These are phyloP conservation scores for Lanius collurio DNA, from an alignment of 2,113 vertebrate genomes.

Conservation along the genomic window DNA sequence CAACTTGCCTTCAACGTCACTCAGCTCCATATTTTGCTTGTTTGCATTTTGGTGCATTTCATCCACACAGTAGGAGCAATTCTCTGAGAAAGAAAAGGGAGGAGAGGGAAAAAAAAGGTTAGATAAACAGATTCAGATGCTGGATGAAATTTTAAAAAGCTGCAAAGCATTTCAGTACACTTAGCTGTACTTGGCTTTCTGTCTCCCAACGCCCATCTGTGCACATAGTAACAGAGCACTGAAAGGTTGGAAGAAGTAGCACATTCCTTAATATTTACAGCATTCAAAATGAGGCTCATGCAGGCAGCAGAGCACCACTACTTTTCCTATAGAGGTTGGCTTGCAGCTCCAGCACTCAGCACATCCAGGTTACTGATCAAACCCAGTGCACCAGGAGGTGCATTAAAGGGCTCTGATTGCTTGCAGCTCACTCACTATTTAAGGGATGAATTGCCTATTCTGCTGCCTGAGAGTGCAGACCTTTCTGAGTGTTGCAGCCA, in stretches of 20 bases:
- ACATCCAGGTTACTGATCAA: background rate
- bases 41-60: constrained; percentile 61
- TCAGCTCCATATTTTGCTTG: constrained; percentile 32
- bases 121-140: constrained; percentile 64
- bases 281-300: background rate
- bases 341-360: background rate
- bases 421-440: background rate
- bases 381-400: background rate
- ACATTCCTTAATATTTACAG: constrained; percentile 62
- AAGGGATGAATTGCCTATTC: background rate
- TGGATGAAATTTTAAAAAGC: constrained; percentile 58
- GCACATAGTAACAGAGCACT: background rate
- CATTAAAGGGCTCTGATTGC: background rate
- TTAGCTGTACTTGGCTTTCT: constrained; percentile 68
- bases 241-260: constrained; percentile 61
- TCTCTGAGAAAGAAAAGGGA: constrained; percentile 42
- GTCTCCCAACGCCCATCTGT: constrained; percentile 61
- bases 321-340: background rate
- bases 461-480: background rate
- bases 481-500: background rate
- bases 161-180: constrained; percentile 58
- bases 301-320: background rate
- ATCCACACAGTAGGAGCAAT: constrained; percentile 43
- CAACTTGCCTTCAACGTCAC: background rate
- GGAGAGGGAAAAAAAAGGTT: constrained; percentile 29